Percentiles rank a stretch among this genome's conserved stretches.
Evolutionary conservation across 2,113 vertebrate genomes (phyloP).

Genomic region (Ondatra zibethicus): DNA sequence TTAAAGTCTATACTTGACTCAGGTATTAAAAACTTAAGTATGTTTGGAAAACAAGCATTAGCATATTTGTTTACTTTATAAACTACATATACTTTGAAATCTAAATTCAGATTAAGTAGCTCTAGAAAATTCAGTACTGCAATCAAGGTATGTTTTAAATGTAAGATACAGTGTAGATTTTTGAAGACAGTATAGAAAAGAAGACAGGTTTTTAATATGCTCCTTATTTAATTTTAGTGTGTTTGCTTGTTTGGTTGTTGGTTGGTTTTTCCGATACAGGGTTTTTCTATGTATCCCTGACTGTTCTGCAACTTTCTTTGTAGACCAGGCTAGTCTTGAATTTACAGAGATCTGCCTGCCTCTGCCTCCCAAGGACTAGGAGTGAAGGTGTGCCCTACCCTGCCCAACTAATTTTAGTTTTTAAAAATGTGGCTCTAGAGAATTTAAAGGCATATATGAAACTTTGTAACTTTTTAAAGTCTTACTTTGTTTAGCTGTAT

Average conservation of each 20-base stretch:
- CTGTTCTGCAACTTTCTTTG: not conserved
- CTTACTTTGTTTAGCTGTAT: not conserved
- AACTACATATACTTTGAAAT: slow-evolving; percentile 12
- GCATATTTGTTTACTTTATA: not conserved
- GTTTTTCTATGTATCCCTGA: not conserved
- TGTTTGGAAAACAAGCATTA: slow-evolving; percentile 32
- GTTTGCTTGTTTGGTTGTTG: not conserved
- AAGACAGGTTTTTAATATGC: not conserved
- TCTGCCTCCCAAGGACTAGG: not conserved
- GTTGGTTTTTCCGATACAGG: not conserved
- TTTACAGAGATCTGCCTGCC: not conserved
- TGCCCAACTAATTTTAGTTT: not conserved
- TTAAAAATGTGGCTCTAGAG: not conserved
- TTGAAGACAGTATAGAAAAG: slow-evolving; percentile 35
- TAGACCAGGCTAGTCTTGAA: not conserved
- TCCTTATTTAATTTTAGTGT: not conserved
- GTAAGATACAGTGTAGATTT: not conserved
- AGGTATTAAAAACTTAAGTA: slow-evolving; percentile 20
- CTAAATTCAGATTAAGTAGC: not conserved
- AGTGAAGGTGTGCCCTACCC: not conserved
- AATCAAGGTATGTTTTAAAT: not conserved
- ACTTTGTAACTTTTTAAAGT: not conserved
- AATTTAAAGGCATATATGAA: not conserved
- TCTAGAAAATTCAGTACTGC: slow-evolving; percentile 39
- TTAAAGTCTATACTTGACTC: slow-evolving; percentile 18